Conservation (phyloP, 2,797 vertebrate species). For the Chrosomus eos region DNA sequence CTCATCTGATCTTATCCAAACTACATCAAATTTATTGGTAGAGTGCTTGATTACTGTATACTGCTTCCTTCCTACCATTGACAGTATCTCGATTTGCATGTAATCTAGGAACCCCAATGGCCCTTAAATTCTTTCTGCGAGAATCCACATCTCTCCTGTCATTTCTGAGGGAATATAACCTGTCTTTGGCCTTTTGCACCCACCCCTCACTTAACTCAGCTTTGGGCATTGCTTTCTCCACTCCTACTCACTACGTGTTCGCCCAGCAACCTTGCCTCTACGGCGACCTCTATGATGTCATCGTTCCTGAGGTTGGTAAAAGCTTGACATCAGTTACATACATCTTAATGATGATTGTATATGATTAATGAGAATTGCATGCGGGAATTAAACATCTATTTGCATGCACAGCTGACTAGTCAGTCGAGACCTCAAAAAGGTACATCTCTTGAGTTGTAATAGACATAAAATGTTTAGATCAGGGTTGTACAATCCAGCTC, state of each 20-base stretch:
- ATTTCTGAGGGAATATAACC: conserved; percentile 90
- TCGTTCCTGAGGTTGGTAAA: conserved; percentile 83
- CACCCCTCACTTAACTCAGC: conserved; percentile 86
- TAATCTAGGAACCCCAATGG: conserved; percentile 86
- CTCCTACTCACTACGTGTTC: conserved; percentile 86
- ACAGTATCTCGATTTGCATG: background rate
- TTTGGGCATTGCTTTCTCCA: conserved; percentile 89
- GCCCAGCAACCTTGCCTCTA: conserved; percentile 87
- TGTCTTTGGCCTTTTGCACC: conserved; percentile 85
- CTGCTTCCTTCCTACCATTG: background rate
- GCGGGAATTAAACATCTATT: background rate
- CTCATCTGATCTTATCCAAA: background rate
- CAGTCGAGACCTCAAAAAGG: background rate
- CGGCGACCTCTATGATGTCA: conserved; percentile 89
- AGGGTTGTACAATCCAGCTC: background rate
- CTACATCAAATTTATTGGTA: background rate
- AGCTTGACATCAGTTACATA: background rate
- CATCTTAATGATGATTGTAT: background rate
- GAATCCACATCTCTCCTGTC: conserved; percentile 83
- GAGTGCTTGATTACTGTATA: background rate
- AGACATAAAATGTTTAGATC: background rate
- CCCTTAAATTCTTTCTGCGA: conserved; percentile 89
- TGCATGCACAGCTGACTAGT: background rate
- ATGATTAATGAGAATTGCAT: background rate
- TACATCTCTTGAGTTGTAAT: background rate